Base-by-base conservation (phyloP, 2,888 invertebrate species). In the Alentia gelatinosa region DNA sequence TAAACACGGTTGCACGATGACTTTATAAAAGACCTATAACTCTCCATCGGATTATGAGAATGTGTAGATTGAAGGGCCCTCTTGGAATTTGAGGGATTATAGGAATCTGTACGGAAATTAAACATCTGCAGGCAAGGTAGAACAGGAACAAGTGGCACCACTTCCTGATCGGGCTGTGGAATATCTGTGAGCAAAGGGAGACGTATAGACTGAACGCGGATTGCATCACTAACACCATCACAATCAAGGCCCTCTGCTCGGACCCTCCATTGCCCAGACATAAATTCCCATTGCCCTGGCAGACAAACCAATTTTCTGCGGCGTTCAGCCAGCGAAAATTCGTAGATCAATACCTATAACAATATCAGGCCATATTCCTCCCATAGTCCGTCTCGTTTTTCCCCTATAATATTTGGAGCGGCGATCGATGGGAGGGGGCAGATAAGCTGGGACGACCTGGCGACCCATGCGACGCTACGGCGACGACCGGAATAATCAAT, bases 291-390 rank as follows among this genome's bases (percentile, higher is more conserved):
- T 86, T 47, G 86, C 47, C 42, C 12, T 23, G 86, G 26, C 86
- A 50, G 86, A 50, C 50, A 86, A 86, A 26, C 86, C 86, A 47
- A 86, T 86, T 83, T 68, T 39, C 39, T 7, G 79, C 79, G 39
- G 23, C 79, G 23, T 15, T 4, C 35, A n/a, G 33, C 12, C 47
- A 42, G 30, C 33, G 42, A 35, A 86, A 47, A 86, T 47, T 26
- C 30, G 30, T 47, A 47, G 33, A 86, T 86, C 86, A 86, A 86
- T 86, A 86, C 47, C 50, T 86, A 86, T 86, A 86, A 86, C 86
- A 86, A 86, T 86, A 86, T 86, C 86, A 86, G 50, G 9, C 47
- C 86, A 33, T 47, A 86, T 50, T 86, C 86, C 19, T 19, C 37
- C 79, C 39, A n/a, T 35, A 35, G 79, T 37, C 79, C 39, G n/a